phyloP scores from a whole-genome alignment of 2,888 invertebrate genomes.

The Drosophila kuntzei region DNA sequence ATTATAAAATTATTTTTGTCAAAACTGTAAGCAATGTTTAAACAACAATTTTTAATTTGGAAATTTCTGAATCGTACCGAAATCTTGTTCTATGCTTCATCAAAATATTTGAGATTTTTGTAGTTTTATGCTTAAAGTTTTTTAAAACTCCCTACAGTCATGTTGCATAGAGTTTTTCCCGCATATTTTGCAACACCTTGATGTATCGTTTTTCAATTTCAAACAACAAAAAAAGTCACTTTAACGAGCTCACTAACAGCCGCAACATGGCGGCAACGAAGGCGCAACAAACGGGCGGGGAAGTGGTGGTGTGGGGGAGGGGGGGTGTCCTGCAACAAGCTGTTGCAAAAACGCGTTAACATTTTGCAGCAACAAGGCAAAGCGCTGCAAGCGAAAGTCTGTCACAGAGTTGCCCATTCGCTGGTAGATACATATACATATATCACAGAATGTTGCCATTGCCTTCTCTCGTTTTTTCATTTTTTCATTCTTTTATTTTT shows the following conservation, averaged over 20 bases:
- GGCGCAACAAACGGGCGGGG: background rate
- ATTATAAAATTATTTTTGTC: too few relatives aligned
- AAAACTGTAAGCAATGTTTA: too few relatives aligned
- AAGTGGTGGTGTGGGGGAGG: background rate
- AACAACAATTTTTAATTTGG: too few relatives aligned
- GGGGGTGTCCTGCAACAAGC: constrained; percentile 29
- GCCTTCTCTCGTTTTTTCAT: background rate
- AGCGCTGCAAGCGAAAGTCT: constrained; percentile 17
- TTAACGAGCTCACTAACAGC: constrained; percentile 18
- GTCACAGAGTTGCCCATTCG: constrained; percentile 18
- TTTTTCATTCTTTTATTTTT: background rate
- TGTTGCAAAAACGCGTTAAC: constrained; percentile 33
- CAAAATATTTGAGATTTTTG: too few relatives aligned
- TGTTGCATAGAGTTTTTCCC: background rate
- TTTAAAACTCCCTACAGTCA: too few relatives aligned
- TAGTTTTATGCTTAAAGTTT: background rate
- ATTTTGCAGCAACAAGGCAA: constrained; percentile 21
- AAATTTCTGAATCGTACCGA: too few relatives aligned
- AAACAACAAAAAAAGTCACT: constrained; percentile 21
- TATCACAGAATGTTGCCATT: constrained; percentile 27
- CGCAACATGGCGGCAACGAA: constrained; percentile 7
- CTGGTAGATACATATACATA: background rate
- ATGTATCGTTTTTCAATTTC: constrained; percentile 22
- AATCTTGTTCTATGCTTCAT: too few relatives aligned
- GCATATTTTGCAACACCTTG: constrained; percentile 3